Evolutionary conservation across 2,113 vertebrate species (phyloP).

Genomic region (Fukomys damarensis): DNA sequence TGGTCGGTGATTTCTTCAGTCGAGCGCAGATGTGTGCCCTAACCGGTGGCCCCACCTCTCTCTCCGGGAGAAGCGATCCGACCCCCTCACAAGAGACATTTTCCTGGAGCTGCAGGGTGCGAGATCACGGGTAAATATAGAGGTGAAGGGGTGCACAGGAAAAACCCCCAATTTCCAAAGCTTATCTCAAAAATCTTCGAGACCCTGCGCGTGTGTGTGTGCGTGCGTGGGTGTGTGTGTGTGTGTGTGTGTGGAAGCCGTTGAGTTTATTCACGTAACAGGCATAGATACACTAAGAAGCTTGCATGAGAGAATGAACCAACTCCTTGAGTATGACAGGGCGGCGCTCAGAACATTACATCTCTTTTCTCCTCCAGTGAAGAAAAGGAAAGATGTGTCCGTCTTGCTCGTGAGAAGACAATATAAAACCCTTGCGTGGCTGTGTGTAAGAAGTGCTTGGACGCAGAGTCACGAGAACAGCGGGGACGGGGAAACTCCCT

Average conservation of each 20-base stretch:
- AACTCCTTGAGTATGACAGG: constrained; percentile 48
- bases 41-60: constrained; percentile 52
- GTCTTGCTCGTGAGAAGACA: neutral
- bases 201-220: neutral
- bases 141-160: accelerated
- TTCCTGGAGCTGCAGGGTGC: neutral
- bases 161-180: constrained; percentile 44
- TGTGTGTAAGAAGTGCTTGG: neutral
- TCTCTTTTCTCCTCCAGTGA: constrained; percentile 14
- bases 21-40: constrained; percentile 32
- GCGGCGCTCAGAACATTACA: constrained; percentile 31
- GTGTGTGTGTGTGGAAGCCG: constrained; percentile 51
- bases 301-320: constrained; percentile 62
- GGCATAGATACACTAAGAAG: constrained; percentile 28
- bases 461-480: accelerated
- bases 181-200: constrained; percentile 49
- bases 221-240: neutral
- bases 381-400: neutral
- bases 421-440: accelerated
- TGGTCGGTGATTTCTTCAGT: constrained; percentile 59
- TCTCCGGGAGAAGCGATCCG: constrained; percentile 48
- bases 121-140: accelerated
- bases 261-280: constrained; percentile 75
- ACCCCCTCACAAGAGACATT: no score
- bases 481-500: neutral